Conservation (phyloP, 1,140 invertebrate species). For the Cyclina sinensis region DNA sequence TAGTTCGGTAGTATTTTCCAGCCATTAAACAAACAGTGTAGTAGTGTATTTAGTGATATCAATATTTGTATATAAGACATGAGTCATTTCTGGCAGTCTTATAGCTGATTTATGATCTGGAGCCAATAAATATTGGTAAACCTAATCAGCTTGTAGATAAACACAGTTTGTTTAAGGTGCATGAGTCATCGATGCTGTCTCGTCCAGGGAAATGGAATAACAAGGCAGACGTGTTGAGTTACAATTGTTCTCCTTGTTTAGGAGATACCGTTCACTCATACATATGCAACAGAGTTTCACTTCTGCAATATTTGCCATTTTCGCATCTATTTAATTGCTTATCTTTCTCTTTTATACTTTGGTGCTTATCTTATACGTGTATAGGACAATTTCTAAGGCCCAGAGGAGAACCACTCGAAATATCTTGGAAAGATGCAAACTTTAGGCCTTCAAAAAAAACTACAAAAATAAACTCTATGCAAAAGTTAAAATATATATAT, state of each 20-base stretch:
- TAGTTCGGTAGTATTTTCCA: not conserved
- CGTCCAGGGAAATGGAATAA: conserved; percentile 9
- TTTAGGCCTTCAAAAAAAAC: too few species aligned
- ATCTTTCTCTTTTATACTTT: too few species aligned
- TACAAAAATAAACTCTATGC: too few species aligned
- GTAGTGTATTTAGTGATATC: not conserved
- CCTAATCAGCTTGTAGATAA: conserved; percentile 19
- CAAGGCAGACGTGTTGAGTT: conserved; percentile 26
- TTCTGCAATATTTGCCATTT: too few species aligned
- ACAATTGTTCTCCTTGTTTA: not conserved
- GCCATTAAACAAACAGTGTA: not conserved
- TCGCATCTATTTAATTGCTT: too few species aligned
- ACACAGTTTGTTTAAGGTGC: not conserved
- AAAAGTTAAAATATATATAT: too few species aligned
- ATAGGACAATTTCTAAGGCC: too few species aligned
- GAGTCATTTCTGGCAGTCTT: conserved; percentile 12
- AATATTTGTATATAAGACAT: conserved; percentile 26
- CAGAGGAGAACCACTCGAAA: too few species aligned
- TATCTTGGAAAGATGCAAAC: too few species aligned
- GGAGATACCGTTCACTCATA: too few species aligned
- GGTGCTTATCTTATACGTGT: too few species aligned
- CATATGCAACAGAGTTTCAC: too few species aligned
- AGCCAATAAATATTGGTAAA: conserved; percentile 21
- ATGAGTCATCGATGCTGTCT: conserved; percentile 8
- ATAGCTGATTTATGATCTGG: conserved; percentile 17